Evolutionary conservation across 2,888 invertebrate species (phyloP), one percentile per base, ranked within the genome.

Genomic region (Drosophila kuntzei): DNA sequence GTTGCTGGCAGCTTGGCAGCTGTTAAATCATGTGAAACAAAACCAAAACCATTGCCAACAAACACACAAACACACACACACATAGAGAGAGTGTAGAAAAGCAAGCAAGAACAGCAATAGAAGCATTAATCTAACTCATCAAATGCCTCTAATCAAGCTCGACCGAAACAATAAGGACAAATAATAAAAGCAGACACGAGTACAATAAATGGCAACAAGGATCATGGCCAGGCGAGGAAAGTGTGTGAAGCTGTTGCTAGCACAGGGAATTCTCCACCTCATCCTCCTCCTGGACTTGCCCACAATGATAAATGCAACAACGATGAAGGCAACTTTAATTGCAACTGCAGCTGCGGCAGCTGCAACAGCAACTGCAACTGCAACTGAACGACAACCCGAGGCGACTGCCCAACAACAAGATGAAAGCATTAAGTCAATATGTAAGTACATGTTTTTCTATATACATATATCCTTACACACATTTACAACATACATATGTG

Each of bases 131-230:
- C 63, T 67, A 66, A 80, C 76, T 39, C 80, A 78, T 80, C 79
- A 71, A 71, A 79, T 79, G 75, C 81, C 61, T 78, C 75, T 75
- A 79, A 79, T 79, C 81, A 79, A 75, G 78, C 71, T 29, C 47
- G 39, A 60, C 32, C 61, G 25, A 43, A 65, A 62, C 79, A 73
- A 76, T 64, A 68, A 76, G 66, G 53, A 59, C 68, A 80, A 76
- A 81, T 71, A 79, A 80, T 72, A 73, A 75, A 65, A 50, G 46
- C 55, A 59, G 62, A 68, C 57, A 62, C 57, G 36, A 60, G 36
- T 43, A 34, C 29, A 32, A 55, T 34, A 47, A 39, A 20, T 37
- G 37, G 14, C 44, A 46, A 34, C 54, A 53, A 55, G 53, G 29
- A 79, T 57, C 54, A 79, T 86, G 80, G 70, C 83, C 20, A 53